These are phyloP conservation scores for Crossoptilon crossoptilon DNA, from an alignment of 2,797 vertebrate genomes.

Conservation along the genomic window DNA sequence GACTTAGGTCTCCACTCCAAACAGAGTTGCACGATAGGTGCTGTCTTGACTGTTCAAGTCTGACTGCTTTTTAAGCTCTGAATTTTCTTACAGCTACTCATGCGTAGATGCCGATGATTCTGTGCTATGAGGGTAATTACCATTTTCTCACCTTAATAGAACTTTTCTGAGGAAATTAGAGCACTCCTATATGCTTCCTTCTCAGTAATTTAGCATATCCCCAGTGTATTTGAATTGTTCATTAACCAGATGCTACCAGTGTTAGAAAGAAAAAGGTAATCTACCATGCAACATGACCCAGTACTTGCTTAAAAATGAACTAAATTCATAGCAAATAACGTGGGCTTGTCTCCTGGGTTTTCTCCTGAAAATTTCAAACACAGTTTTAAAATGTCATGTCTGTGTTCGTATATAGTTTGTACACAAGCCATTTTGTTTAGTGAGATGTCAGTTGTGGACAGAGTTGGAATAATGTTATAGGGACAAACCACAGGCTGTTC, in stretches of 20 bases:
- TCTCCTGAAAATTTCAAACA: not conserved
- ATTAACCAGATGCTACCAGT: conserved; percentile 69
- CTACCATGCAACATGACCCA: conserved; percentile 27
- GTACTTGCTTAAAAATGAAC: conserved; percentile 47
- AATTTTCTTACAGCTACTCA: not conserved
- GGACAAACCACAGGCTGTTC: not conserved
- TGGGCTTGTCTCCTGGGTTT: conserved; percentile 41
- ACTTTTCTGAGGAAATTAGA: conserved; percentile 47
- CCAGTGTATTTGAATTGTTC: conserved; percentile 46
- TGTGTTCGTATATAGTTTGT: conserved; percentile 12
- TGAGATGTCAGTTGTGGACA: conserved; percentile 1
- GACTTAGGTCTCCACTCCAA: not conserved
- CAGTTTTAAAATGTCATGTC: conserved; percentile 12
- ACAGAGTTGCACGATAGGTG: not conserved
- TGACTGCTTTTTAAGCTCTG: not conserved
- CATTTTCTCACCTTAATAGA: conserved; percentile 48
- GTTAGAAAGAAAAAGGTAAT: conserved; percentile 60
- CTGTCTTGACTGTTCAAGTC: not conserved
- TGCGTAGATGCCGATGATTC: not conserved
- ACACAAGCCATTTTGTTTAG: conserved; percentile 8
- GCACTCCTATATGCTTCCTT: conserved; percentile 6
- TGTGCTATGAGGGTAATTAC: conserved; percentile 32
- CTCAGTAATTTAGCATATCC: conserved; percentile 31
- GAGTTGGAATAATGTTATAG: not conserved
- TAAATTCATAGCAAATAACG: conserved; percentile 21